These are phyloP conservation scores for Amphiura filiformis DNA, from an alignment of 35 echinoderm and acorn worm genomes.

Conservation along the genomic window DNA sequence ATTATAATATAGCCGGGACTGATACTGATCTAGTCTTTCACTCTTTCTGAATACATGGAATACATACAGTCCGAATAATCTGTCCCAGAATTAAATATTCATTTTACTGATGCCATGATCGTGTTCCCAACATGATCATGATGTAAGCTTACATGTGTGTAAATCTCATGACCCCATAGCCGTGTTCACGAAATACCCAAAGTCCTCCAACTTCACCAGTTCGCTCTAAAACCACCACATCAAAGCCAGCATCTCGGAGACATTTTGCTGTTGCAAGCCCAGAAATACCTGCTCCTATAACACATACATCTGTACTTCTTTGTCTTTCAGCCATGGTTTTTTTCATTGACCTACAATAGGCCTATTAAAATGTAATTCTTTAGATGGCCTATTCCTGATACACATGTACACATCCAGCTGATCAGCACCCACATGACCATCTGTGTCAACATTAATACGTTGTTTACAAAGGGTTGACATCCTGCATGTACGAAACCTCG, in stretches of 20 bases:
- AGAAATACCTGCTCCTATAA: conserved; percentile 96
- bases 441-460: neutral
- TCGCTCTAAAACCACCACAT: conserved; percentile 67
- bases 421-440: neutral
- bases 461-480: no score
- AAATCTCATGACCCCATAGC: conserved; percentile 96
- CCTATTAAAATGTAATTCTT: neutral
- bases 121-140: no score
- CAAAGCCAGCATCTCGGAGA: conserved; percentile 66
- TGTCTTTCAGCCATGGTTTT: neutral
- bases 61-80: no score
- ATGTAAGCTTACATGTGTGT: conserved; percentile 85
- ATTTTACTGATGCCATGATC: no score
- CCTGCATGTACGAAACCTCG: no score
- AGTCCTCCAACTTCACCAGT: conserved; percentile 75
- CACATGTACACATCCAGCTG: neutral
- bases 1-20: no score
- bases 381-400: neutral
- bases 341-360: no score
- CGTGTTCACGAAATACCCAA: conserved; percentile 83
- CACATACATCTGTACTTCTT: conserved; percentile 65
- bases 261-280: conserved; percentile 93
- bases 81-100: no score
- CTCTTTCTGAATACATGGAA: no score
- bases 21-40: no score